phyloP scores from a whole-genome alignment of 2,113 vertebrate genomes.

The Neodon shergylaensis region DNA sequence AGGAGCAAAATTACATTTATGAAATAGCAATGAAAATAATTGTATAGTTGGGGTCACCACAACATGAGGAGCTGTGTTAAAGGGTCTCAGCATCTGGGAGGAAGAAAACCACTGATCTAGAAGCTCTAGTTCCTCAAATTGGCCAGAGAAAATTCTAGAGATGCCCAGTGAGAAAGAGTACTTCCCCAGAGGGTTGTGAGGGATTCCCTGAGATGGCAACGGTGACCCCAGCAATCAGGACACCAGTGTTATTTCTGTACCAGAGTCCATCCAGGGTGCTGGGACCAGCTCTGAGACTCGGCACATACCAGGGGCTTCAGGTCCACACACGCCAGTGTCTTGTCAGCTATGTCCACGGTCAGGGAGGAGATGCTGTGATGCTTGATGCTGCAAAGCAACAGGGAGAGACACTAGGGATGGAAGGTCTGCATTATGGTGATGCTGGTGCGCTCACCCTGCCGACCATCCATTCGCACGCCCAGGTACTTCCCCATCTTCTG shows the following conservation, averaged over 20 bases:
- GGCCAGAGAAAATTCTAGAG: not conserved
- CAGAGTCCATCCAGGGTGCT: not conserved
- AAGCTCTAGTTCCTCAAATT: not conserved
- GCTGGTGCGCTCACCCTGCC: accelerated
- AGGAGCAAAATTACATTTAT: not conserved
- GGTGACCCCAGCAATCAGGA: not conserved
- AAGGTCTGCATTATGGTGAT: not conserved
- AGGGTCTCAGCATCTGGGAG: not conserved
- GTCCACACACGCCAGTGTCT: slow-evolving; percentile 68
- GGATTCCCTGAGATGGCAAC: accelerated
- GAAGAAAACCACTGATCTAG: not conserved
- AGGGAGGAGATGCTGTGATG: slow-evolving; percentile 37
- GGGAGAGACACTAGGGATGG: not conserved
- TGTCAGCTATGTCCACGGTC: slow-evolving; percentile 74
- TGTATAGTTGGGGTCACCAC: not conserved
- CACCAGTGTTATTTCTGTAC: too few species aligned
- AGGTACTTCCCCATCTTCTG: not conserved
- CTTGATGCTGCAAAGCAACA: slow-evolving; percentile 42
- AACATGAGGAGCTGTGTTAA: not conserved
- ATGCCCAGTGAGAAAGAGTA: not conserved
- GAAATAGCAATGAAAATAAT: not conserved
- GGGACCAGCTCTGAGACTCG: not conserved
- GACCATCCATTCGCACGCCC: too few species aligned
- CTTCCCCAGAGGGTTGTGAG: not conserved
- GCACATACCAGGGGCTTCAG: slow-evolving; percentile 69